phyloP scores from a whole-genome alignment of 2,113 vertebrate species.

The Megaceryle maxima region DNA sequence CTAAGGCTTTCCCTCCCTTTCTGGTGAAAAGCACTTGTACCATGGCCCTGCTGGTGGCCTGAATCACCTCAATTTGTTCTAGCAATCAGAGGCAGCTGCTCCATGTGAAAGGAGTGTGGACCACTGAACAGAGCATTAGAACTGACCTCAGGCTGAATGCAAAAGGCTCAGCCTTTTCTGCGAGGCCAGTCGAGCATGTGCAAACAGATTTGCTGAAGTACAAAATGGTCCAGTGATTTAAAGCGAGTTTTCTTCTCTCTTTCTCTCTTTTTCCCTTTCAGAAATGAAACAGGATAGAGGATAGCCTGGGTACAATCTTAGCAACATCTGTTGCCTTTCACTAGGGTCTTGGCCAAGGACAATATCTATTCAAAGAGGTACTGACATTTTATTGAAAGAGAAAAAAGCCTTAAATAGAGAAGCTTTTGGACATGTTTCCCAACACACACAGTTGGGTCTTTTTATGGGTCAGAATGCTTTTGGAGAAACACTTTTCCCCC shows the following conservation, averaged over 20 bases:
- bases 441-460: conserved; percentile 52
- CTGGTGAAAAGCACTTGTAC: conserved; percentile 64
- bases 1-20: conserved; percentile 61
- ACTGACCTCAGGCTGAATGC: conserved; percentile 71
- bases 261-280: conserved; percentile 63
- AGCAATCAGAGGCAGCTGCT: conserved; percentile 79
- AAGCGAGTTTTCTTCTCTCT: conserved; percentile 64
- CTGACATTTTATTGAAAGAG: conserved; percentile 62
- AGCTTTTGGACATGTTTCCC: conserved; percentile 60
- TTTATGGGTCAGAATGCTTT: conserved; percentile 51
- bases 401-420: conserved; percentile 53
- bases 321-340: conserved; percentile 85
- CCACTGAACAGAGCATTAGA: conserved; percentile 67
- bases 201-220: conserved; percentile 73
- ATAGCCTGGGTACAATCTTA: conserved; percentile 69
- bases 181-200: conserved; percentile 69
- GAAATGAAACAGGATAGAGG: conserved; percentile 66
- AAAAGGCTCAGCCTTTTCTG: conserved; percentile 67
- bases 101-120: conserved; percentile 67
- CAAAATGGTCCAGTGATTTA: conserved; percentile 75
- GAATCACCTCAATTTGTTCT: conserved; percentile 81
- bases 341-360: conserved; percentile 65
- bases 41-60: conserved; percentile 74
- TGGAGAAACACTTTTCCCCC: neutral
- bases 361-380: conserved; percentile 70